phyloP scores from a whole-genome alignment of 2,113 vertebrate species.

The Carassius carassius region DNA sequence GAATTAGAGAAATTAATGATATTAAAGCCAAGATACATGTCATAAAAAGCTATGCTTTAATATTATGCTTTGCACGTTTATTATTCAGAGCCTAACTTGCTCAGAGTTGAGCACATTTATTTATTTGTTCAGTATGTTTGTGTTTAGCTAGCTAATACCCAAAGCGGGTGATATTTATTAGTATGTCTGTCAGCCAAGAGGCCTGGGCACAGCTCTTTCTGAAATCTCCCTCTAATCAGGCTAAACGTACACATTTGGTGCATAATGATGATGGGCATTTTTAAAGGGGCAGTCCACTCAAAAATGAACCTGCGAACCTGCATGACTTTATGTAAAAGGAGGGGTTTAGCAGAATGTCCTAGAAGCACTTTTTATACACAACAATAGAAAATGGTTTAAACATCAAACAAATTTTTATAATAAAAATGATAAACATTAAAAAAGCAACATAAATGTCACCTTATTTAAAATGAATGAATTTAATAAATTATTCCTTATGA shows the following conservation, averaged over 20 bases:
- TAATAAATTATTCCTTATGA: background rate
- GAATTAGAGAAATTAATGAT: background rate
- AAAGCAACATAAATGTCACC: too few relatives aligned
- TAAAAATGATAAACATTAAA: background rate
- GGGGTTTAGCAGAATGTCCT: background rate
- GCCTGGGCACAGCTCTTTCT: background rate
- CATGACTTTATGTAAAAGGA: background rate
- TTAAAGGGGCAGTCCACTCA: background rate
- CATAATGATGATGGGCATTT: background rate
- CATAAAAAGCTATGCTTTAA: background rate
- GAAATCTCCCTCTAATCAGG: background rate
- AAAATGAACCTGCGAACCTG: background rate
- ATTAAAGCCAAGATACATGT: conserved; percentile 12
- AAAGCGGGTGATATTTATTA: conserved; percentile 1
- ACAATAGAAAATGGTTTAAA: background rate
- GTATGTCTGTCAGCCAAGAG: conserved; percentile 4
- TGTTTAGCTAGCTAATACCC: conserved; percentile 31
- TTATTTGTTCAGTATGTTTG: conserved; percentile 41
- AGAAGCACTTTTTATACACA: background rate
- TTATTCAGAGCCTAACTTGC: background rate
- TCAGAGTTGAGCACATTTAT: conserved; percentile 9
- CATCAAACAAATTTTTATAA: too few relatives aligned
- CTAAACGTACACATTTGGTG: background rate
- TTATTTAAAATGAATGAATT: too few relatives aligned
- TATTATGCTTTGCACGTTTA: background rate